These are phyloP conservation scores for Chionodraco myersi DNA, from an alignment of 2,113 vertebrate genomes.

Conservation along the genomic window DNA sequence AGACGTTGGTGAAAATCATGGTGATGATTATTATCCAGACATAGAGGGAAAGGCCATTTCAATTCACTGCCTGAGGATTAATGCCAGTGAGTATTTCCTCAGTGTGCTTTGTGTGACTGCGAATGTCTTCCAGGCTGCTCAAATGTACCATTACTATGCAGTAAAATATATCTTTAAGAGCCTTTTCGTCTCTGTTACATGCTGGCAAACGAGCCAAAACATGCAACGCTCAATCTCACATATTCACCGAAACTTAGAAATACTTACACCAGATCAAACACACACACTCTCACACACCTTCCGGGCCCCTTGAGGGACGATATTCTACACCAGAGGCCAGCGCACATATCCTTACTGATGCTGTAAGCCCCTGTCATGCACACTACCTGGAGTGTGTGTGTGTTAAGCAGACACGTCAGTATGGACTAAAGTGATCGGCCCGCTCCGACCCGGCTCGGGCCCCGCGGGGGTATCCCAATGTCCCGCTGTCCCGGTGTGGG, in stretches of 20 bases:
- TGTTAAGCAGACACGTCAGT: constrained; percentile 88
- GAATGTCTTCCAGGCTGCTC: constrained; percentile 46
- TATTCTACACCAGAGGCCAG: constrained; percentile 67
- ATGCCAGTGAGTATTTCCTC: constrained; percentile 74
- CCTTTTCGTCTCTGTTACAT: constrained; percentile 63
- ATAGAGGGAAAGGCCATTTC: constrained; percentile 53
- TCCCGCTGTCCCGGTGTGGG: constrained; percentile 70
- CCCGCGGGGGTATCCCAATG: constrained; percentile 70
- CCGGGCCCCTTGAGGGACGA: constrained; percentile 63
- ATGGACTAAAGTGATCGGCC: constrained; percentile 89
- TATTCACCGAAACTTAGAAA: constrained; percentile 60
- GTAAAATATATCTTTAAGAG: constrained; percentile 40
- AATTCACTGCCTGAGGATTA: constrained; percentile 68
- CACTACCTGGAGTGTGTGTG: constrained; percentile 63
- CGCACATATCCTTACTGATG: constrained; percentile 62
- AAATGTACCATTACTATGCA: constrained; percentile 58
- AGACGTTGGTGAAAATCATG: constrained; percentile 58
- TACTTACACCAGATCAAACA: constrained; percentile 71
- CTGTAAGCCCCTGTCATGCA: constrained; percentile 58
- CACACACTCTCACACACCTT: constrained; percentile 38
- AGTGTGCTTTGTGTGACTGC: constrained; percentile 36
- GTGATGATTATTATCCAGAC: constrained; percentile 65
- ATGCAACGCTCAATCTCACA: constrained; percentile 71
- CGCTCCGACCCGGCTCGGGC: constrained; percentile 50
- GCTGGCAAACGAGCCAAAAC: constrained; percentile 69